Conservation (phyloP, 2,113 vertebrate species). For the Phalacrocorax carbo region DNA sequence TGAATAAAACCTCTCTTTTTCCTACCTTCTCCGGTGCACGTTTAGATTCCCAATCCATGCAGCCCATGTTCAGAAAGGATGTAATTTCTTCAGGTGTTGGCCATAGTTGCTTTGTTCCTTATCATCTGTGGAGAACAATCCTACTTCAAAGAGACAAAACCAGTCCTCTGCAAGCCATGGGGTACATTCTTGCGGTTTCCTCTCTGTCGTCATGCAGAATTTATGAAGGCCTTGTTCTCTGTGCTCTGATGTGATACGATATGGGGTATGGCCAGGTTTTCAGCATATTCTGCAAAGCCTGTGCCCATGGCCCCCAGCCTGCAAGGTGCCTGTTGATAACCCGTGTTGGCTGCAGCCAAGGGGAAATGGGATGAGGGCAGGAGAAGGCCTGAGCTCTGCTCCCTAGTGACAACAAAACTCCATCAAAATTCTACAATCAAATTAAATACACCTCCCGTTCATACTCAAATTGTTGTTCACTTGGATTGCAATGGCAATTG, state of each 20-base stretch:
- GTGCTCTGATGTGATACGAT: not conserved
- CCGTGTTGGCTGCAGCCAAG: not conserved
- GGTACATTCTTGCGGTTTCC: not conserved
- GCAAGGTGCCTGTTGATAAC: not conserved
- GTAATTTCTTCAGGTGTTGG: not conserved
- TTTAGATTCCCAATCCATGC: not conserved
- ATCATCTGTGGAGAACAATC: not conserved
- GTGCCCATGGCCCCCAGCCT: not conserved
- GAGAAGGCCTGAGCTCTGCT: not conserved
- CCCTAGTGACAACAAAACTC: not conserved
- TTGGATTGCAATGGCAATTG: not conserved
- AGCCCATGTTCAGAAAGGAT: not conserved
- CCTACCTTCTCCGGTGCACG: not conserved
- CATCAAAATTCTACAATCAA: not conserved
- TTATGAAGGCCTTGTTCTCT: not conserved
- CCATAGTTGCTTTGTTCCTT: not conserved
- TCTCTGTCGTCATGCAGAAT: not conserved
- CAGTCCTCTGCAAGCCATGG: not conserved
- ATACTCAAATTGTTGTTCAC: not conserved
- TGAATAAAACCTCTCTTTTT: not conserved
- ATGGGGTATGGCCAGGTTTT: not conserved
- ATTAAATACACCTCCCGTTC: not conserved
- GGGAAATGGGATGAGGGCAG: not conserved
- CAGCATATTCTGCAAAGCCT: not conserved
- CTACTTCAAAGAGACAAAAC: not conserved